Base-by-base conservation (phyloP, 2,888 invertebrate species). In the Bugulina stolonifera region DNA sequence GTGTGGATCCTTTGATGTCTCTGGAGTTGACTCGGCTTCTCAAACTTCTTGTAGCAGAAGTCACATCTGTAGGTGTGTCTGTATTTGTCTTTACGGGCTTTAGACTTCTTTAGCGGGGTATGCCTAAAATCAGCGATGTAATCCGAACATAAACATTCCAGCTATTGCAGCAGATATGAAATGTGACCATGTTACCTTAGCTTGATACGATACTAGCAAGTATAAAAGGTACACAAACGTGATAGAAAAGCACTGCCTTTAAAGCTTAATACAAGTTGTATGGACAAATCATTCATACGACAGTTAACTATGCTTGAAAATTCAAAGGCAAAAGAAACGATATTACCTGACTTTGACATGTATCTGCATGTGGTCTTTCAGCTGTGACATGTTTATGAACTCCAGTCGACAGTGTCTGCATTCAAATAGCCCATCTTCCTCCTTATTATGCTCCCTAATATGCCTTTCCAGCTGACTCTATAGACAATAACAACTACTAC, bases 1-100 rank as follows among this genome's bases (percentile, higher is more conserved):
- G 89, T 90, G 77, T 90, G 90, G 35, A 90, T 89, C 74, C 90
- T 82, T 57, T 87, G 83, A 80, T 91, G 90, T 27, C 90, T 83
- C 76, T 87, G 85, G 71, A 90, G 83, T 77, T 90, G 88, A 78
- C 89, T 89, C 1, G 88, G 88, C 81, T 90, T 90, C 78, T 88
- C 82, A 76, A 88, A 88, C 0, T 79, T 81, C 77, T 87, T 87
- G 0, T 82, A 83, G 76, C 88, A 88, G 34, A 84, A 79, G 35
- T 77, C 74, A 77, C 86, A 86, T 72, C 81, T 64, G 34, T 64
- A 18, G 10, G 10, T 22, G 32, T 64, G 34, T 27, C 22, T 14
- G 10, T 14, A 18, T 25, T 32, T 22, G 27, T 64, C 64, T 14
- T 64, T 22, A 2, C 64, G 32, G 14, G 22, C 27, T 27, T 32